Evolutionary conservation across 2,888 invertebrate species (phyloP).

Genomic region (Erannis defoliaria): DNA sequence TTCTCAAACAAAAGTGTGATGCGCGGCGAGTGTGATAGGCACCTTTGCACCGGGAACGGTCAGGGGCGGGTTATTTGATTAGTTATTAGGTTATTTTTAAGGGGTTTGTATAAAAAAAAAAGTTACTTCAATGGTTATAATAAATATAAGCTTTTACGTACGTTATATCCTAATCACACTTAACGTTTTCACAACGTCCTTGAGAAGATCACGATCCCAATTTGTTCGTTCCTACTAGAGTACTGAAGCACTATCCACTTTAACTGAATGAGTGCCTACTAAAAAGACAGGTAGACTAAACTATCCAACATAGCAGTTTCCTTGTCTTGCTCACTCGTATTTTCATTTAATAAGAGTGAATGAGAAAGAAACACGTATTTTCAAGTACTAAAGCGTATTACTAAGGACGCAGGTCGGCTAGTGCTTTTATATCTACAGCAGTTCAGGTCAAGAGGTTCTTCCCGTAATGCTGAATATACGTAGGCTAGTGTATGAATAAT

Average conservation of each 20-base stretch:
- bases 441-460: constrained; percentile 27
- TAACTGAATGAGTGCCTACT: constrained; percentile 13
- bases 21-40: too few species aligned
- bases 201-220: constrained; percentile 2
- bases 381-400: constrained; percentile 10
- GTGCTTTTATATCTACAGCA: constrained; percentile 22
- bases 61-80: too few species aligned
- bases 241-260: constrained; percentile 7
- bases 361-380: constrained; percentile 7
- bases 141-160: not conserved
- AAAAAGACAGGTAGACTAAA: constrained; percentile 13
- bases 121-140: too few species aligned
- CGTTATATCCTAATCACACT: not conserved
- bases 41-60: too few species aligned
- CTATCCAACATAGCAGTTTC: not conserved
- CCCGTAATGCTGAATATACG: constrained; percentile 12
- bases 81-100: too few species aligned
- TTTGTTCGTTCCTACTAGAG: constrained; percentile 6
- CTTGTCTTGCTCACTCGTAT: not conserved
- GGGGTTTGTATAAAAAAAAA: too few species aligned
- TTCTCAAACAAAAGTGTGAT: too few species aligned
- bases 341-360: constrained; percentile 2
- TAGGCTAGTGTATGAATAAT: constrained; percentile 6
- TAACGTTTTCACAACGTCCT: not conserved
- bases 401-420: constrained; percentile 22